These are phyloP conservation scores for Megaceryle maxima DNA, from an alignment of 2,113 vertebrate genomes.

Conservation along the genomic window DNA sequence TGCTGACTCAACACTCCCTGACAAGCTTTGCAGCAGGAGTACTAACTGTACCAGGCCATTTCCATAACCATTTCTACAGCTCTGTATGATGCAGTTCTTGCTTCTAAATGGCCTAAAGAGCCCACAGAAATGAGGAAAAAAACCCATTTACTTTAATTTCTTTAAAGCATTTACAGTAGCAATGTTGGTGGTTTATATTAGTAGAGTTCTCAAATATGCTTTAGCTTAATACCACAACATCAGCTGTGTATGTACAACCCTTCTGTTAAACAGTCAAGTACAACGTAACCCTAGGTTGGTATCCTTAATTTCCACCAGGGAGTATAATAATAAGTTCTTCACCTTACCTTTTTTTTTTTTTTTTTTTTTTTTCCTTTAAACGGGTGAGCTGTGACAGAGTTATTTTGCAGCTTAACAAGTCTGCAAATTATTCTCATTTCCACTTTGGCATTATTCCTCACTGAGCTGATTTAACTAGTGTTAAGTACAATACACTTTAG, in stretches of 20 bases:
- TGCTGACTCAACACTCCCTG: background rate
- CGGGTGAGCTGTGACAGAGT: background rate
- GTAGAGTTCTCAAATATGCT: background rate
- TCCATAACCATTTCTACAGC: background rate
- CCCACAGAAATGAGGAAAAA: background rate
- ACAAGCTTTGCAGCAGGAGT: background rate
- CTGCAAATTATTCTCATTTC: conserved; percentile 49
- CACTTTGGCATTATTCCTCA: background rate
- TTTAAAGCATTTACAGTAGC: background rate
- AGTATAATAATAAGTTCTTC: background rate
- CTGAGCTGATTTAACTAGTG: background rate
- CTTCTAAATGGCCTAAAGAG: background rate
- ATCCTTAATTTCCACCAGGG: background rate
- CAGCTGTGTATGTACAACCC: background rate
- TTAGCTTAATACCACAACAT: background rate
- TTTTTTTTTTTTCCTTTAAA: background rate
- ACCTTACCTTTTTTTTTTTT: background rate
- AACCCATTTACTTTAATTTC: background rate
- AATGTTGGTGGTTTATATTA: background rate
- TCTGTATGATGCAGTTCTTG: background rate
- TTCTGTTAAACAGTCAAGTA: background rate
- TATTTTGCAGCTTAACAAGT: conserved; percentile 44
- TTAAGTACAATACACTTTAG: conserved; percentile 15
- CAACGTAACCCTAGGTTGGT: background rate
- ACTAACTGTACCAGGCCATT: background rate